Evolutionary conservation across 2,113 vertebrate species (phyloP).

Genomic region (Oryzias curvinotus): DNA sequence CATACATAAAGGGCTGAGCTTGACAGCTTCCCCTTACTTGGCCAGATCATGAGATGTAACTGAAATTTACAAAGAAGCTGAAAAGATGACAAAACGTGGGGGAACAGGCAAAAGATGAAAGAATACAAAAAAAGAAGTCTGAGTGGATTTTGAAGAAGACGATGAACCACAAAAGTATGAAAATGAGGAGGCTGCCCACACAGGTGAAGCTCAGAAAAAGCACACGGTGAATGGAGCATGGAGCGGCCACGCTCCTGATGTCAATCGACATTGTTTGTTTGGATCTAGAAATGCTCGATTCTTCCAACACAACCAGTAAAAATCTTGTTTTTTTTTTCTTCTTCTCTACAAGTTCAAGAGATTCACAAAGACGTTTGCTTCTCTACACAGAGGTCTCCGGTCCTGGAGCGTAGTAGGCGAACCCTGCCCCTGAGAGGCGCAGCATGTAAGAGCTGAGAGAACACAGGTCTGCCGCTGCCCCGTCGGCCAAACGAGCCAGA

Average conservation of each 20-base stretch:
- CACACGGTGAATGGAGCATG: conserved; percentile 58
- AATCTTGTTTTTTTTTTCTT: neutral
- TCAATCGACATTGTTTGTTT: conserved; percentile 20
- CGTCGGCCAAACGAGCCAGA: conserved; percentile 76
- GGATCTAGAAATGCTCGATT: conserved; percentile 28
- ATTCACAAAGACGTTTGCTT: neutral
- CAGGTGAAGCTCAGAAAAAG: conserved; percentile 54
- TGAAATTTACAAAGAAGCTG: conserved; percentile 37
- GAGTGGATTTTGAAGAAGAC: conserved; percentile 7
- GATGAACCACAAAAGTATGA: conserved; percentile 24
- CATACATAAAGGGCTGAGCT: conserved; percentile 65
- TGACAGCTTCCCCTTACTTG: conserved; percentile 58
- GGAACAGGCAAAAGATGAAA: conserved; percentile 46
- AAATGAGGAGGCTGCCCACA: conserved; percentile 34
- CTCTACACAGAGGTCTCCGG: conserved; percentile 83
- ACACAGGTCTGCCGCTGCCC: conserved; percentile 71
- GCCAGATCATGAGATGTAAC: conserved; percentile 61
- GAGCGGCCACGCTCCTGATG: conserved; percentile 24
- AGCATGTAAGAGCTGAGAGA: conserved; percentile 76
- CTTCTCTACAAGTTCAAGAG: neutral
- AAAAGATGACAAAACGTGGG: conserved; percentile 18
- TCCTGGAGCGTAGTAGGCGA: conserved; percentile 75
- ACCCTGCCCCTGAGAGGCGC: conserved; percentile 72
- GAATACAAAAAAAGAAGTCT: conserved; percentile 17
- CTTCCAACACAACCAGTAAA: conserved; percentile 23